A percentile compares a stretch with the other conserved stretches of the same genome.
Evolutionary conservation across 2,113 vertebrate species (phyloP).

Genomic region (Neopipo cinnamomea): DNA sequence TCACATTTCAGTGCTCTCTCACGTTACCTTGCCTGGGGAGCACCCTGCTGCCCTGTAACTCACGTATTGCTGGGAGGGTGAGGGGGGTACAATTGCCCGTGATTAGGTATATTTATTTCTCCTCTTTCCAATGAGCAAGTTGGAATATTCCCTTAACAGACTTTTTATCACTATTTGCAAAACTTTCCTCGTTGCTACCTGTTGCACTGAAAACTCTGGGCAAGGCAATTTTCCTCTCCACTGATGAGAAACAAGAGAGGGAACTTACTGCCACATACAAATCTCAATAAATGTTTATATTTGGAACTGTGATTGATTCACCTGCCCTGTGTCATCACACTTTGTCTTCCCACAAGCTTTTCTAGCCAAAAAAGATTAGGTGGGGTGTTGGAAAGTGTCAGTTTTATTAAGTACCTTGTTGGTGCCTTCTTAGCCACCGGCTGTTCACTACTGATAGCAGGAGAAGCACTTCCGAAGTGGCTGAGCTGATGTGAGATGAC

Average conservation of each 20-base stretch:
- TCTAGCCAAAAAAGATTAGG: not conserved
- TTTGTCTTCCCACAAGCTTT: not conserved
- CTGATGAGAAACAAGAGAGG: not conserved
- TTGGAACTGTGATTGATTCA: not conserved
- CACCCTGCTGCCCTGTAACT: not conserved
- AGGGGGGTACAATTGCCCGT: not conserved
- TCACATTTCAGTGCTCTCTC: not conserved
- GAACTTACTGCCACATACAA: not conserved
- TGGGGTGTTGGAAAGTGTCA: not conserved
- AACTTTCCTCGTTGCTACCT: not conserved
- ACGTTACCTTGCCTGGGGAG: fast-evolving
- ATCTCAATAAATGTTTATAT: not conserved
- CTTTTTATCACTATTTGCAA: not conserved
- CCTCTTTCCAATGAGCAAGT: not conserved
- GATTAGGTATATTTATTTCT: not conserved
- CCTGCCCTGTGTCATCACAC: not conserved
- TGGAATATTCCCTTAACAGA: not conserved
- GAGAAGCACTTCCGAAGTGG: not conserved
- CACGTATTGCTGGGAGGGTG: not conserved
- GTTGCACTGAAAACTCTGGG: not conserved
- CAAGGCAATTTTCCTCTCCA: not conserved
- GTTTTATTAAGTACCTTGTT: not conserved
- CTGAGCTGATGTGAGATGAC: not conserved
- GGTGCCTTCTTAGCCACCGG: not conserved
- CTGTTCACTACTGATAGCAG: not conserved